These are phyloP conservation scores for Eueremaeus valkanovi DNA, from an alignment of 2,888 invertebrate genomes.

Conservation along the genomic window DNA sequence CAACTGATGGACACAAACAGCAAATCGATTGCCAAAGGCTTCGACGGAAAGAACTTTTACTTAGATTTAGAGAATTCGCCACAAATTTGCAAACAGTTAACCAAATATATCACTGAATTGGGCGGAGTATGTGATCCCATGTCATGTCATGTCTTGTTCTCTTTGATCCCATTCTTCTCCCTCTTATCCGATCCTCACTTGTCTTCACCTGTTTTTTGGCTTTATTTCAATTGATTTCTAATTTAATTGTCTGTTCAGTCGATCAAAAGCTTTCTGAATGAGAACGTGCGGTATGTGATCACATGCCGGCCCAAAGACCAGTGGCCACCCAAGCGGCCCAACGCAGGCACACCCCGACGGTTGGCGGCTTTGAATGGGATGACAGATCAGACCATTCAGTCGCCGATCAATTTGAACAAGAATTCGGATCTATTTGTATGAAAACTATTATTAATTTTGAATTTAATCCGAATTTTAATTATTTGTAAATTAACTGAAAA, in stretches of 20 bases:
- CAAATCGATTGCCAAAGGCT: background rate
- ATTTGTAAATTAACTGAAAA: background rate
- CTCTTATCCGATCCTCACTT: too few species aligned
- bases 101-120: slow-evolving; percentile 24
- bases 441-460: background rate
- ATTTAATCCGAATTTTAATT: slow-evolving; percentile 6
- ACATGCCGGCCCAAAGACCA: slow-evolving; percentile 27
- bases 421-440: slow-evolving; percentile 26
- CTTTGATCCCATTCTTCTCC: too few species aligned
- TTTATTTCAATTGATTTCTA: slow-evolving; percentile 7
- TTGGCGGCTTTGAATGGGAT: background rate
- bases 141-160: too few species aligned
- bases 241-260: background rate
- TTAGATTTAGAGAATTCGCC: slow-evolving; percentile 35
- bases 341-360: background rate
- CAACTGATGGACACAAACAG: background rate
- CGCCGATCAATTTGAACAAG: slow-evolving; percentile 26
- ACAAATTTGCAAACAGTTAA: background rate
- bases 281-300: slow-evolving; percentile 29
- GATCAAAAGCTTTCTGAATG: slow-evolving; percentile 24
- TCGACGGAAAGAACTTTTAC: slow-evolving; percentile 23
- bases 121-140: slow-evolving; percentile 33
- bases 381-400: background rate
- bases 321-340: slow-evolving; percentile 30
- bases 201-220: too few species aligned